Conservation (phyloP, 2,797 vertebrate species). For the Gorsachius magnificus region DNA sequence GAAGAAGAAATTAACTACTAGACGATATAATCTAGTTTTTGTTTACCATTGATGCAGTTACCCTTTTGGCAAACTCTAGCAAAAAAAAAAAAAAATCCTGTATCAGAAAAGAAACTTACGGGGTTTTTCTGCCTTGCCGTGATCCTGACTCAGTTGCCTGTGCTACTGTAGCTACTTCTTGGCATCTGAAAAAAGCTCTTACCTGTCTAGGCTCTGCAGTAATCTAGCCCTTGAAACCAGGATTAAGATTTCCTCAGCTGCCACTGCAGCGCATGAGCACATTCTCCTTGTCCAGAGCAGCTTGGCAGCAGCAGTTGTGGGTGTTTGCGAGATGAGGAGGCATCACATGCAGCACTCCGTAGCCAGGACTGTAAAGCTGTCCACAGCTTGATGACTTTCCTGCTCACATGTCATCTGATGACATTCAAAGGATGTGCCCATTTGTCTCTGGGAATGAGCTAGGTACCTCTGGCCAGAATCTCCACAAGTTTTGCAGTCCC, state of each 20-base stretch:
- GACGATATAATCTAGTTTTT: neutral
- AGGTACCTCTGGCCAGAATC: neutral
- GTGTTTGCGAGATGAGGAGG: neutral
- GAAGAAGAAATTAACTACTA: neutral
- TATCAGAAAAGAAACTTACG: neutral
- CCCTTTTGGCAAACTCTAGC: neutral
- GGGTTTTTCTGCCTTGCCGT: neutral
- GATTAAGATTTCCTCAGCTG: neutral
- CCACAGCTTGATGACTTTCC: neutral
- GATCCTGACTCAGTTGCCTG: neutral
- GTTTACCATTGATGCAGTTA: neutral
- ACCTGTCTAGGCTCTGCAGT: neutral
- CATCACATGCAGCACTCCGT: neutral
- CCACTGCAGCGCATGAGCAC: neutral
- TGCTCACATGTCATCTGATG: neutral
- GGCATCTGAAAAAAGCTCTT: neutral
- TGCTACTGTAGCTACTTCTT: neutral
- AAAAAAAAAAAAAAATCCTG: neutral
- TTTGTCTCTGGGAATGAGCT: neutral
- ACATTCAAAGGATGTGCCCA: fast-evolving
- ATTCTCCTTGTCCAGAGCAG: constrained; percentile 17
- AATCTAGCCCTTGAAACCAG: neutral
- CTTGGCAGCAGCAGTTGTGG: neutral
- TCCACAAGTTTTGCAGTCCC: neutral
- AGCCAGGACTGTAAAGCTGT: neutral